phyloP scores from a whole-genome alignment of 2,113 vertebrate genomes.

The Heliornis fulica region DNA sequence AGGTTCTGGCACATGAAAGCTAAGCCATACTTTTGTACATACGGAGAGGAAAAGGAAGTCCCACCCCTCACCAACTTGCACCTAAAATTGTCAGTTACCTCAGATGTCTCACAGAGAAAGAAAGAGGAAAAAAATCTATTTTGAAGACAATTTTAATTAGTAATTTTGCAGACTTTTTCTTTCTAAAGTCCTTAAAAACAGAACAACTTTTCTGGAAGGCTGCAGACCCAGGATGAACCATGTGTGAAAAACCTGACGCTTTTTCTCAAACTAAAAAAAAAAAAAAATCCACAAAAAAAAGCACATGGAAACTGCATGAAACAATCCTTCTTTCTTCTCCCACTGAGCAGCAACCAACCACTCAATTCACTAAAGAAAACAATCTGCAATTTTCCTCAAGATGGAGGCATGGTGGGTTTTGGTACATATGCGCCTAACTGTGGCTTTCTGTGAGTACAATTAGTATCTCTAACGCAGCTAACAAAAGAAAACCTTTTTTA shows the following conservation, averaged over 20 bases:
- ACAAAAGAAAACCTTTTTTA: constrained; percentile 37
- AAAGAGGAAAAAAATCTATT: not conserved
- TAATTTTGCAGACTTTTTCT: not conserved
- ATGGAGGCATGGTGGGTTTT: not conserved
- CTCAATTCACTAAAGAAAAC: not conserved
- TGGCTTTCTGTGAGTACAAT: constrained; percentile 40
- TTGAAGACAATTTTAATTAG: not conserved
- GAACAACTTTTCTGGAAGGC: not conserved
- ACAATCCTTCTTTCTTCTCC: constrained; percentile 1
- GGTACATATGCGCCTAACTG: not conserved
- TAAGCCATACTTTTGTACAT: not conserved
- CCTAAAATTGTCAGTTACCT: not conserved
- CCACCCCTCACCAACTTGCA: not conserved
- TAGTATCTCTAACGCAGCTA: constrained; percentile 9
- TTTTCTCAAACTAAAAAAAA: not conserved
- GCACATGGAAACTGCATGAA: not conserved
- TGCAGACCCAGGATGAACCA: not conserved
- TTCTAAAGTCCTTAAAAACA: not conserved
- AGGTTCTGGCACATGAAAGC: not conserved
- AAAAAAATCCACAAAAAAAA: not conserved
- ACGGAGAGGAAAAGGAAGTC: not conserved
- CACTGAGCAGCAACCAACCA: not conserved
- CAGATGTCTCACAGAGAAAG: not conserved
- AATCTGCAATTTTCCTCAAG: constrained; percentile 20
- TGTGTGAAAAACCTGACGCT: not conserved